Evolutionary conservation across 2,113 vertebrate genomes (phyloP).

Genomic region (Amazona vittata): DNA sequence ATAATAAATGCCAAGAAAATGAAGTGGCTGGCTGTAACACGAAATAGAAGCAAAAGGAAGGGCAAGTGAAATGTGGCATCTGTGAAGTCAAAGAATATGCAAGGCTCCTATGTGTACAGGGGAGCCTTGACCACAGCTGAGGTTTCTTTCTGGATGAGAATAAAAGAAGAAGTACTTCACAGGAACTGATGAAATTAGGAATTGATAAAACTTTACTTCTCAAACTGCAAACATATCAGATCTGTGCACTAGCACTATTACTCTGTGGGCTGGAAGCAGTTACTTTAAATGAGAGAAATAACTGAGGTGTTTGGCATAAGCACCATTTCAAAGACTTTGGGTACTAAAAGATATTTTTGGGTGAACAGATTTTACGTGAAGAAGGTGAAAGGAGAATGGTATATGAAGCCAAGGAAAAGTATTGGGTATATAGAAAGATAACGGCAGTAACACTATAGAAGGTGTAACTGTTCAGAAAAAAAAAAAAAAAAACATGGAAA

Average conservation of each 20-base stretch:
- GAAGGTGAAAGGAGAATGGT: not conserved
- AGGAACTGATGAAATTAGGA: not conserved
- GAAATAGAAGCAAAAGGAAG: not conserved
- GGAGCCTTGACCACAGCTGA: not conserved
- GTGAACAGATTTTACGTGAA: not conserved
- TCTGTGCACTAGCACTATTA: not conserved
- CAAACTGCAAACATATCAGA: not conserved
- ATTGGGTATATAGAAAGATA: not conserved
- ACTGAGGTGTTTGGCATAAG: not conserved
- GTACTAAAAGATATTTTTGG: not conserved
- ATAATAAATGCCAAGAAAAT: slow-evolving; percentile 51
- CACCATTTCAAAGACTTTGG: not conserved
- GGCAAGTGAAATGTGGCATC: not conserved
- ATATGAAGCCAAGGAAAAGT: not conserved
- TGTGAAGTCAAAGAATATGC: not conserved
- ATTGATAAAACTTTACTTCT: not conserved
- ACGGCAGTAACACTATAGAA: not conserved
- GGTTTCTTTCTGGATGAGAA: not conserved
- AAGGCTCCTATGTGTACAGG: not conserved
- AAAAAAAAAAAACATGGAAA: not conserved
- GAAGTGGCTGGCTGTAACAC: not conserved
- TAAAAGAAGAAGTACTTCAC: not conserved
- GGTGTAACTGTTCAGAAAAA: not conserved
- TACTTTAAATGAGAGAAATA: not conserved
- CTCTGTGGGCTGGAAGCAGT: not conserved